Evolutionary conservation across 37 sponge, comb jelly and placozoan genomes (phyloP).

Genomic region (Tethya wilhelma): DNA sequence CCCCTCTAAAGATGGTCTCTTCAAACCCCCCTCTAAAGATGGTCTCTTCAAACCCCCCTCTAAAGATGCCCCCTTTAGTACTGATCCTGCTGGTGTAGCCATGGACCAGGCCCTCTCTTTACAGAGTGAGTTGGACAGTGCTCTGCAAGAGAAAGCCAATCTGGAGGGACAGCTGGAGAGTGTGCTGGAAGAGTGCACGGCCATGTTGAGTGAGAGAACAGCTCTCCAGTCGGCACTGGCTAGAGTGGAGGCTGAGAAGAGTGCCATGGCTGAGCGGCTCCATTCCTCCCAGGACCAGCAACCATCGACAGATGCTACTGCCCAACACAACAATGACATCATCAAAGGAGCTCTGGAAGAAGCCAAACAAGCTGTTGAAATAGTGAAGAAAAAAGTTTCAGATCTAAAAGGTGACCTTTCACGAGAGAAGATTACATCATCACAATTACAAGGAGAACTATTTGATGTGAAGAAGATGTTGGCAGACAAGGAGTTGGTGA

Average conservation of each 20-base stretch:
- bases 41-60: too few species aligned
- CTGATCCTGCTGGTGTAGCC: too few species aligned
- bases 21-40: too few species aligned
- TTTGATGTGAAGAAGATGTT: not conserved
- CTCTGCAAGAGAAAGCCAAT: slow-evolving; percentile 31
- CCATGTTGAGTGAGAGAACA: slow-evolving; percentile 53
- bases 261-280: slow-evolving; percentile 11
- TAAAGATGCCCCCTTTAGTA: too few species aligned
- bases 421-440: slow-evolving; percentile 1
- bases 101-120: not conserved
- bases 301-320: not conserved
- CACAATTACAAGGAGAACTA: slow-evolving; percentile 23
- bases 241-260: slow-evolving; percentile 47
- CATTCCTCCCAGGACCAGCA: slow-evolving; percentile 5
- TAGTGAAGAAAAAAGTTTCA: slow-evolving; percentile 22
- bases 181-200: slow-evolving; percentile 61
- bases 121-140: slow-evolving; percentile 29
- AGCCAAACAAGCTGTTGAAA: not conserved
- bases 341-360: not conserved
- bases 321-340: not conserved
- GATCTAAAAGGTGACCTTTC: slow-evolving; percentile 22
- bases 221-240: slow-evolving; percentile 55
- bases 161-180: slow-evolving; percentile 74
- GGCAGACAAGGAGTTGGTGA: slow-evolving; percentile 7
- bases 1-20: too few species aligned